Base-by-base conservation (phyloP, 2,888 invertebrate genomes). In the Hydrotaea diabolus region DNA sequence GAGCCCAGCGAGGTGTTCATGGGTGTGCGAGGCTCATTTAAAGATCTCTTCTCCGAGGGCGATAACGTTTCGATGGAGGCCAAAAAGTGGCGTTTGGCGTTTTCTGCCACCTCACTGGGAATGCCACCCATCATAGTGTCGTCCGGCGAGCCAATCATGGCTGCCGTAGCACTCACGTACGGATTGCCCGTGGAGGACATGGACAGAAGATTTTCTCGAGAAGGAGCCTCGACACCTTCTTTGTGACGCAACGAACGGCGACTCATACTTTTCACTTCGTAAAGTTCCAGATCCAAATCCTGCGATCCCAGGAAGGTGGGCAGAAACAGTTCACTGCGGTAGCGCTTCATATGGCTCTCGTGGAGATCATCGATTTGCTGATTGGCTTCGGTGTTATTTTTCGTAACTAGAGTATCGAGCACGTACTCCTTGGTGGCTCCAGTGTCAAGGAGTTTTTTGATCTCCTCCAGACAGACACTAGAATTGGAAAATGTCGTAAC, bases 371-470 rank as follows among this genome's bases (percentile, higher is more conserved):
- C 89, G 26, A 92, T 92, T 83, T 92, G 92, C 78, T 92, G 92
- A 88, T 92, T 92, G 2, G 92, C 92, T 86, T 92, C 92, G 0
- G 92, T 92, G 80, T 92, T 92, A 80, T 90, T 92, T 73, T 92
- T 92, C 23, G 92, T 92, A 7, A 92, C 92, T 64, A 92, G 86
- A 1, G 92, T 90, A 78, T 92, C 92, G 3, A 92, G 87, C 2
- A 92, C 92, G 0, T 92, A 91, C 86, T 92, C 92, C 78, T 92
- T 92, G 26, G 91, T 90, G 9, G 91, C 94, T 9, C 96, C 95
- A 83, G 94, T 95, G 89, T 96, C 95, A 88, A 97, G 93, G 78
- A 96, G 91, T 73, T 93, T 94, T 88, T 95, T 94, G 11, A 96
- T 93, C 93, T 94, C 89, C 75, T 92, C 92, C 82, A 92, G 87